These are phyloP conservation scores for Columbina picui DNA, from an alignment of 2,113 vertebrate genomes.

Conservation along the genomic window DNA sequence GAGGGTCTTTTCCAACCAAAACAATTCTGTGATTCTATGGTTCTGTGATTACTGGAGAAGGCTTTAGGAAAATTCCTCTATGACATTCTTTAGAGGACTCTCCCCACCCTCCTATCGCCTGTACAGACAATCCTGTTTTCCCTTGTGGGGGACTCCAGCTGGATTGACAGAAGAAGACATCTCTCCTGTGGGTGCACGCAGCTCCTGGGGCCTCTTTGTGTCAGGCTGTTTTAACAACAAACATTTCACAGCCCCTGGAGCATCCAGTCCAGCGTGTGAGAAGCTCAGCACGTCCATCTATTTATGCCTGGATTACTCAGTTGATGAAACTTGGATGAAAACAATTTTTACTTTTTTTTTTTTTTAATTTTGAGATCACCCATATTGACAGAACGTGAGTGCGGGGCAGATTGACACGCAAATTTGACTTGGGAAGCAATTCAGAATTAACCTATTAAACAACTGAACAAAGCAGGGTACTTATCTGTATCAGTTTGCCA, in stretches of 20 bases:
- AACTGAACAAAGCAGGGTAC: background rate
- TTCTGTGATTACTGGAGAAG: background rate
- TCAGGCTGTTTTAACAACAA: slow-evolving; percentile 59
- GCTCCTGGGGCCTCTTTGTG: slow-evolving; percentile 45
- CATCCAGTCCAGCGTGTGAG: background rate
- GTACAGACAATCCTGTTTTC: background rate
- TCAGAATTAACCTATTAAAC: background rate
- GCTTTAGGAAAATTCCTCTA: slow-evolving; percentile 34
- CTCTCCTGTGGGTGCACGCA: slow-evolving; percentile 45
- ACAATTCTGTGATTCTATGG: no score
- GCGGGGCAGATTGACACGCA: background rate
- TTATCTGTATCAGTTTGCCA: background rate
- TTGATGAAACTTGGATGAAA: background rate
- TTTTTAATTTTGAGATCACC: background rate
- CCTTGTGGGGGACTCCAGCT: background rate
- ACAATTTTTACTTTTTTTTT: fast-evolving
- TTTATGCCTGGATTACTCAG: background rate
- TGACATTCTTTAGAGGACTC: background rate
- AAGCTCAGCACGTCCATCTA: background rate
- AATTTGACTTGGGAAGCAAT: background rate
- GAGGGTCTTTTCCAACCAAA: no score
- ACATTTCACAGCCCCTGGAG: slow-evolving; percentile 39
- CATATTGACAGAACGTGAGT: background rate
- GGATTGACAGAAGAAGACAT: slow-evolving; percentile 58
- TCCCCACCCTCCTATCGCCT: background rate